Percentiles rank a stretch among this genome's conserved stretches.
Evolutionary conservation across 2,888 invertebrate species (phyloP).

Genomic region (Hedya salicella): DNA sequence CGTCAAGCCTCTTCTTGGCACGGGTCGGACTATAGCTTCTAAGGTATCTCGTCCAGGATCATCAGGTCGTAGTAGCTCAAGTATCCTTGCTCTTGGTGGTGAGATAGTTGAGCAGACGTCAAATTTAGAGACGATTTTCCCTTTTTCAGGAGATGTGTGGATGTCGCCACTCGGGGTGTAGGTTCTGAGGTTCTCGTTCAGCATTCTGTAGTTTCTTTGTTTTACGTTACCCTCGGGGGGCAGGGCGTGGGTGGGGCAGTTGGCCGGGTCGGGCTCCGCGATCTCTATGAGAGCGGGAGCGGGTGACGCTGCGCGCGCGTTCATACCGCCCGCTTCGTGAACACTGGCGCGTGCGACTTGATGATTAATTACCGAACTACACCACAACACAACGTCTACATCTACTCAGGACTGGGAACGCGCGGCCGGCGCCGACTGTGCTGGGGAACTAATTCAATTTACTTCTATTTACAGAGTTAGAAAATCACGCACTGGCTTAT

Average conservation of each 20-base stretch:
- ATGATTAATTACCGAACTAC: constrained; percentile 10
- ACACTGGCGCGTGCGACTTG: constrained; percentile 61
- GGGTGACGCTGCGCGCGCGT: constrained; percentile 48
- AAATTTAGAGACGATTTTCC: constrained; percentile 70
- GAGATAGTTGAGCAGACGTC: constrained; percentile 68
- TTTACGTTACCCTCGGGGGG: constrained; percentile 75
- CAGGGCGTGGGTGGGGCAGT: constrained; percentile 60
- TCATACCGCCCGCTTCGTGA: constrained; percentile 50
- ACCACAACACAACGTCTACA: too few relatives aligned
- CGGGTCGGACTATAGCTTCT: constrained; percentile 75
- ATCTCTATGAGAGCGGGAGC: constrained; percentile 63
- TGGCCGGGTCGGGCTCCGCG: constrained; percentile 64
- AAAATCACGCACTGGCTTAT: constrained; percentile 33
- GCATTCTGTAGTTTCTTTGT: constrained; percentile 68
- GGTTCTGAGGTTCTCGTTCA: constrained; percentile 69
- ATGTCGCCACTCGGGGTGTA: constrained; percentile 74
- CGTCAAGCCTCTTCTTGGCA: constrained; percentile 69
- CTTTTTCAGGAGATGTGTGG: constrained; percentile 68
- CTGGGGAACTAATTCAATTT: constrained; percentile 34
- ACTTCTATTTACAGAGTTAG: constrained; percentile 31
- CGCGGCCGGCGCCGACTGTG: not conserved
- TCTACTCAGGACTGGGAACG: not conserved
- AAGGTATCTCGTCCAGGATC: constrained; percentile 74
- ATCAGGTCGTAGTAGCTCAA: constrained; percentile 73
- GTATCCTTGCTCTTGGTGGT: constrained; percentile 71